phyloP scores from a whole-genome alignment of 1,140 invertebrate genomes.

The Sycophila sp. region DNA sequence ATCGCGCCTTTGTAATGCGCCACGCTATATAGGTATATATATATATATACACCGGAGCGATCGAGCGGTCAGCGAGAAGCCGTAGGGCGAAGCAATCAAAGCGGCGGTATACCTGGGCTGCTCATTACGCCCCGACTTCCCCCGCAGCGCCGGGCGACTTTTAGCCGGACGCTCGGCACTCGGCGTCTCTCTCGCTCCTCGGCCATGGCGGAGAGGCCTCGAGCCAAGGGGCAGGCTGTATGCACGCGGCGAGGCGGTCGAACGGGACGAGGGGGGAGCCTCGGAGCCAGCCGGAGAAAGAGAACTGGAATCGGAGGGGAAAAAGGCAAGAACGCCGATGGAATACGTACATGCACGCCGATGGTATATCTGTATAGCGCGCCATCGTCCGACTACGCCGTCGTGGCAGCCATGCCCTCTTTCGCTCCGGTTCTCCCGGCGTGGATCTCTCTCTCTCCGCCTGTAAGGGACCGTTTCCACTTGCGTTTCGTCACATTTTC shows the following conservation, averaged over 20 bases:
- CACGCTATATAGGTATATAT: no score
- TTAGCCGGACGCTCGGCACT: no score
- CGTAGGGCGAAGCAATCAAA: not conserved
- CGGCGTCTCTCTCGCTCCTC: conserved; percentile 18
- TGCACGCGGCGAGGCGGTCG: not conserved
- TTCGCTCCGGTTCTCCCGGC: no score
- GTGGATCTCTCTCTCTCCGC: conserved; percentile 40
- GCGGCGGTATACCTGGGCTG: not conserved
- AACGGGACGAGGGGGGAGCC: not conserved
- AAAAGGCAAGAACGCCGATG: conserved; percentile 48
- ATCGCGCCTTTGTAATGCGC: no score
- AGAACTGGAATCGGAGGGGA: conserved; percentile 47
- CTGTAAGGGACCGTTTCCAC: conserved; percentile 11
- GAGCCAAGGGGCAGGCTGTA: conserved; percentile 30
- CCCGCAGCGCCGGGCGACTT: no score
- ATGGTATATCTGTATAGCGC: not conserved
- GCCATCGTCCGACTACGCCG: conserved; percentile 41
- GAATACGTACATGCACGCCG: conserved; percentile 43
- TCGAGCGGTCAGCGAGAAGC: no score
- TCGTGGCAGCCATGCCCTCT: conserved; percentile 47
- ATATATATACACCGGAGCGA: no score
- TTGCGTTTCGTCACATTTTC: not conserved
- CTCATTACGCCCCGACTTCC: not conserved
- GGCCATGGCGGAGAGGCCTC: conserved; percentile 34
- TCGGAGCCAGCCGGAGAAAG: conserved; percentile 33